A percentile compares a stretch with the other conserved stretches of the same genome.
These are phyloP conservation scores for Ramphastos sulfuratus DNA, from an alignment of 2,113 vertebrate genomes.

Conservation along the genomic window DNA sequence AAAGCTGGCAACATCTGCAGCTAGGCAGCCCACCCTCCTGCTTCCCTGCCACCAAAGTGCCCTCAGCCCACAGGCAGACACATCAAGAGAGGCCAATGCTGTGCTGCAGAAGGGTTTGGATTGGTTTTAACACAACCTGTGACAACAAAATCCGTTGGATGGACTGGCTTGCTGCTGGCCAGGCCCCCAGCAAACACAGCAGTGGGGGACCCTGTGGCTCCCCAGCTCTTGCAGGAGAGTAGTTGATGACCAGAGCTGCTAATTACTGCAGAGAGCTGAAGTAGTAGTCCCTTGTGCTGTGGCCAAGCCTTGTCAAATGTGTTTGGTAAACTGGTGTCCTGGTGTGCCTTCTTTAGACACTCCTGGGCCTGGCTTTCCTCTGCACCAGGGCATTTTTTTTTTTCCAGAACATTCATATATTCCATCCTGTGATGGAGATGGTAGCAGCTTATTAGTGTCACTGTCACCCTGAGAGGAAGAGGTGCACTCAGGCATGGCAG, in stretches of 20 bases:
- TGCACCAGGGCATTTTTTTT: neutral
- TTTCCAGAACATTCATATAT: slow-evolving; percentile 1
- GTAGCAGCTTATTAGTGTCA: neutral
- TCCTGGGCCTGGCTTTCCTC: slow-evolving; percentile 5
- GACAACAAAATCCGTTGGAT: neutral
- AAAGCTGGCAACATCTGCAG: neutral
- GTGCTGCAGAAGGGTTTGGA: neutral
- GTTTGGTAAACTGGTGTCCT: neutral
- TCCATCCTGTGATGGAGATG: neutral
- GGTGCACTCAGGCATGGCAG: neutral
- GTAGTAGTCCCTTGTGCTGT: neutral
- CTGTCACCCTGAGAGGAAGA: neutral
- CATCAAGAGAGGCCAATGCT: neutral
- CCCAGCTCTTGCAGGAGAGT: fast-evolving
- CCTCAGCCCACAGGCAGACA: neutral
- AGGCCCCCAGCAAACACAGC: neutral
- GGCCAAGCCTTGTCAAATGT: neutral
- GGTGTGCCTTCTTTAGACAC: neutral
- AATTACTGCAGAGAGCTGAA: neutral
- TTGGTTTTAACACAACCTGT: neutral
- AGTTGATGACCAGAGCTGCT: neutral
- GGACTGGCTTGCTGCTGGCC: neutral
- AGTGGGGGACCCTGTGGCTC: fast-evolving
- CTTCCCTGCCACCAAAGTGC: neutral
- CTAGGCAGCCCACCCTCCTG: neutral